Conservation (phyloP, 1,140 invertebrate genomes). For the Piezodorus guildinii region DNA sequence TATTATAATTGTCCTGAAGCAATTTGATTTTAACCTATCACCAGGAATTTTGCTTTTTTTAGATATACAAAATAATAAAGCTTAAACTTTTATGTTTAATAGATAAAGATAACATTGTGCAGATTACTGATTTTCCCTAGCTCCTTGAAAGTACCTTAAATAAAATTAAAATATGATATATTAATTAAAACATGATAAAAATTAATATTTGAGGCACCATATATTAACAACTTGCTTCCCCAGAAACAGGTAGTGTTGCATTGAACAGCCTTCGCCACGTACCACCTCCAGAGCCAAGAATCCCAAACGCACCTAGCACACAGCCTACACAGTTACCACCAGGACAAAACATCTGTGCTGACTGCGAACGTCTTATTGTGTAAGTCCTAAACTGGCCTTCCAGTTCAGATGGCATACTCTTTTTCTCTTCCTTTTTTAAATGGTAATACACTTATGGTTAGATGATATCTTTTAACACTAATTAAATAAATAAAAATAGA, state of each 20-base stretch:
- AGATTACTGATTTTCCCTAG: not conserved
- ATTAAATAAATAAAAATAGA: no score
- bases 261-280: constrained; percentile 50
- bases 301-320: constrained; percentile 36
- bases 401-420: no score
- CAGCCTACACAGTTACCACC: constrained; percentile 56
- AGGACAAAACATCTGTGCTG: constrained; percentile 82
- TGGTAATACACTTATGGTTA: no score
- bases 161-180: not conserved
- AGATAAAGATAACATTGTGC: not conserved
- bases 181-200: no score
- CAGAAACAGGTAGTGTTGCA: constrained; percentile 25
- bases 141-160: not conserved
- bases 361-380: constrained; percentile 87
- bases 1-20: no score
- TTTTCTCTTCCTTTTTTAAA: no score
- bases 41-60: no score
- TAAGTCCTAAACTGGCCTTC: constrained; percentile 47
- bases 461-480: no score
- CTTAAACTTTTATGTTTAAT: no score
- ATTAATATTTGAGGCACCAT: no score
- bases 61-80: no score
- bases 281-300: constrained; percentile 52
- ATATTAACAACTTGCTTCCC: not conserved
- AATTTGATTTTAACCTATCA: no score